Base-by-base conservation (phyloP, 2,888 invertebrate genomes). In the Piscicola geometra region DNA sequence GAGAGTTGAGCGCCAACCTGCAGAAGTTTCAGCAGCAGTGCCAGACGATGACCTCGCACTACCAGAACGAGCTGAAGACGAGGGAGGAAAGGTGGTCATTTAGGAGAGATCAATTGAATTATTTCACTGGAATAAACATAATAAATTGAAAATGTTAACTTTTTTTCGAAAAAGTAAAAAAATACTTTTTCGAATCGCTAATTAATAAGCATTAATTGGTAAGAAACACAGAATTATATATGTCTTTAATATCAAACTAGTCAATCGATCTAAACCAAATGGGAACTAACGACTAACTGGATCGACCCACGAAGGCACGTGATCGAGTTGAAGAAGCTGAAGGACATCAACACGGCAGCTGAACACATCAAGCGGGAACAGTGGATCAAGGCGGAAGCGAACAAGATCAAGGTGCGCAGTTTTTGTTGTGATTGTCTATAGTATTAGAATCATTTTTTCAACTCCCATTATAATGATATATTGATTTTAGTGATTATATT, bases 351-450 rank as follows among this genome's bases (percentile, higher is more conserved):
- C 78, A 81, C 83, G 68, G 85, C 86, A n/a, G 83, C 86, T 28
- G 86, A 86, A 76, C 86, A 86, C 77, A 77, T 86, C 64, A 80
- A 85, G 18, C 81, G 86, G 76, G 86, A 86, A 78, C 84, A 83
- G 78, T 86, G 86, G 86, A 85, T 86, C 77, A 84, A 85, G 33
- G 85, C 86, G 64, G 86, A 86, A 79, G 86, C 86, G 1, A 86
- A 85, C 79, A 85, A 84, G 81, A 86, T 86, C n/a, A 86, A 86
- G 82, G 85, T 84, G 73, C 5, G 15, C 25, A 56, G 21, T 21
- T 41, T n/a, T n/a, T n/a, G n/a, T n/a, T n/a, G n/a, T n/a, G n/a
- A n/a, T n/a, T n/a, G n/a, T n/a, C n/a, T n/a, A n/a, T n/a, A n/a
- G n/a, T n/a, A n/a, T n/a, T n/a, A n/a, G n/a, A n/a, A n/a, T n/a